Evolutionary conservation across 2,888 invertebrate species (phyloP), one percentile per base, ranked within the genome.

Genomic region (Microplitis deprimator): DNA sequence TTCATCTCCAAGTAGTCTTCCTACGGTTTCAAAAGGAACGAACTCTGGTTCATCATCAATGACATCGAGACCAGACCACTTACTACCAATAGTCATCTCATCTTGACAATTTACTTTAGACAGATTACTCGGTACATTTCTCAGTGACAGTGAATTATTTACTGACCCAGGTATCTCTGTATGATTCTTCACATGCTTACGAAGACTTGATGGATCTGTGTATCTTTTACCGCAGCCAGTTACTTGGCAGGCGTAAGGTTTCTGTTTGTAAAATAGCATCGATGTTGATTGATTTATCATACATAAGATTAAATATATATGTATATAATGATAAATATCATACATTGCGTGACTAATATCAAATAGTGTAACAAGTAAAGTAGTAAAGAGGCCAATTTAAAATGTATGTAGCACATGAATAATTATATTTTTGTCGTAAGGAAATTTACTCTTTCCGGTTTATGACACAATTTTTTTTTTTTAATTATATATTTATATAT

Each of bases 141-240:
- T 10, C 8, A 50, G 8, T 7, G 50, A 50, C 5, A 13, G 50
- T 1, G 50, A 5, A 38, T 16, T 13, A 60, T 41, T 7, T 8
- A 65, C 10, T 5, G 41, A 6, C 5, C 65, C 7, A 1, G 74
- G 68, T 10, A 81, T 77, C 13, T 89, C 89, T 0, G 85, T 81
- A 84, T 96, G 96, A 82, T 96, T 96, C 87, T 97, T 97, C 29
- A 97, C 96, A 90, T 98, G 98, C 87, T 98, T 98, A 59, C 98
- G 92, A 0, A 98, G 92, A 71, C 97, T 97, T 73, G 97, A 97
- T 0, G 98, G 98, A 89, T 98, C 98, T 0, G 98, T 98, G 91
- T 98, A 98, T 60, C 97, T 94, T 89, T 98, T 98, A 6, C 93
- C 94, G 87, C 98, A 98, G 1, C 97, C 97, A 0, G 92, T 91